Conservation (phyloP, 1,140 invertebrate species). For the Drosophila ogumai region DNA sequence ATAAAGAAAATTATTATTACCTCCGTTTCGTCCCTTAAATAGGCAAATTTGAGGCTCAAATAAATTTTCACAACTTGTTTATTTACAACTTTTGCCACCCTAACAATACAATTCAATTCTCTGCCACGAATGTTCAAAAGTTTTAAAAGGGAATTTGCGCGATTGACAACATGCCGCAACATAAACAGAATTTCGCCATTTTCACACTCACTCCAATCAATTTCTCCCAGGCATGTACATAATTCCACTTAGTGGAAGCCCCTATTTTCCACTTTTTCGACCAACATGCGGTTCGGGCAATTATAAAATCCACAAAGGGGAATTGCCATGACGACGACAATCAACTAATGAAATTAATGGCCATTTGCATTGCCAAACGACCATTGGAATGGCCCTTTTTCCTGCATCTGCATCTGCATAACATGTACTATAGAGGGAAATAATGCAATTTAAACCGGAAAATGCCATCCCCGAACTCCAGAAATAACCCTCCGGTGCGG, state of each 20-base stretch:
- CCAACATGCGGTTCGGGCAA: constrained; percentile 39
- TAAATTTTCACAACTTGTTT: background rate
- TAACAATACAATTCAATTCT: background rate
- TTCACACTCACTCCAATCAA: constrained; percentile 43
- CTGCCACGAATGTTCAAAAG: background rate
- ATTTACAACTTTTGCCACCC: background rate
- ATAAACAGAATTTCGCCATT: constrained; percentile 36
- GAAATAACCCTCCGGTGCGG: constrained; percentile 12
- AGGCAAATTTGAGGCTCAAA: background rate
- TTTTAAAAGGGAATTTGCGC: background rate
- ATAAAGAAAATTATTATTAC: constrained; percentile 8
- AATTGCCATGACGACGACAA: constrained; percentile 64
- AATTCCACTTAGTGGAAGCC: constrained; percentile 9
- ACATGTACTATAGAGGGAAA: constrained; percentile 2
- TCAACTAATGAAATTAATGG: constrained; percentile 65
- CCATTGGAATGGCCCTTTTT: background rate
- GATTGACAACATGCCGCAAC: constrained; percentile 17
- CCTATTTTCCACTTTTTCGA: constrained; percentile 5
- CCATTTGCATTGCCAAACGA: constrained; percentile 44
- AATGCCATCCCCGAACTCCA: constrained; percentile 12
- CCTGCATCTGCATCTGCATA: constrained; percentile 10
- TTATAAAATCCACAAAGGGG: constrained; percentile 58
- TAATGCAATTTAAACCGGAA: constrained; percentile 53
- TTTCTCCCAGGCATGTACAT: constrained; percentile 26
- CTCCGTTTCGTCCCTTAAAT: background rate